phyloP scores from a whole-genome alignment of 2,888 invertebrate genomes.

The Drosophila mimetica region DNA sequence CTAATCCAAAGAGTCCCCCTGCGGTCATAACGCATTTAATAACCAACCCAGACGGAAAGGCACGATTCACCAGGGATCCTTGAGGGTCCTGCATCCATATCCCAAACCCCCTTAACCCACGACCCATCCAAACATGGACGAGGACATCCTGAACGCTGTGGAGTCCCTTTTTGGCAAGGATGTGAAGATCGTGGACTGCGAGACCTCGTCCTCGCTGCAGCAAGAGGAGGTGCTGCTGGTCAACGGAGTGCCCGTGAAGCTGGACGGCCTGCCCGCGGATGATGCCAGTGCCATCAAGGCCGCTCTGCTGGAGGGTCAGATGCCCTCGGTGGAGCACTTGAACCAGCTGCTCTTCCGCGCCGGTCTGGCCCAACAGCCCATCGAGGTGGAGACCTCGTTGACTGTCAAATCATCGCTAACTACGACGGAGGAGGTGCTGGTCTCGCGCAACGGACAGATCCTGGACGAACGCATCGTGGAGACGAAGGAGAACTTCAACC shows the following conservation, averaged over 20 bases:
- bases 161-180: slow-evolving; percentile 90
- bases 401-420: slow-evolving; percentile 89
- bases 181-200: slow-evolving; percentile 89
- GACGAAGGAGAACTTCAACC: slow-evolving; percentile 89
- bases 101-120: slow-evolving; percentile 38
- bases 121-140: slow-evolving; percentile 86
- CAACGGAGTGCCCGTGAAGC: slow-evolving; percentile 88
- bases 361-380: slow-evolving; percentile 88
- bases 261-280: slow-evolving; percentile 88
- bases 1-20: slow-evolving; percentile 75
- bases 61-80: slow-evolving; percentile 3
- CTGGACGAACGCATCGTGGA: slow-evolving; percentile 89
- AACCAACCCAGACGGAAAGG: slow-evolving; percentile 45
- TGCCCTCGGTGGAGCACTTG: slow-evolving; percentile 89
- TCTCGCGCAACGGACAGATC: slow-evolving; percentile 88
- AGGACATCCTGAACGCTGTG: slow-evolving; percentile 90
- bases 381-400: slow-evolving; percentile 89
- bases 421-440: slow-evolving; percentile 89
- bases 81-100: neutral
- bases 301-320: slow-evolving; percentile 88
- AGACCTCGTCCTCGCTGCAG: slow-evolving; percentile 89
- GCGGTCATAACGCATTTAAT: slow-evolving; percentile 69
- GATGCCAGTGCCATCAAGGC: slow-evolving; percentile 89
- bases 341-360: slow-evolving; percentile 89
- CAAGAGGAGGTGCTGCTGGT: slow-evolving; percentile 90